Conservation (phyloP, 1,140 invertebrate species). For the Campoletis sonorensis region DNA sequence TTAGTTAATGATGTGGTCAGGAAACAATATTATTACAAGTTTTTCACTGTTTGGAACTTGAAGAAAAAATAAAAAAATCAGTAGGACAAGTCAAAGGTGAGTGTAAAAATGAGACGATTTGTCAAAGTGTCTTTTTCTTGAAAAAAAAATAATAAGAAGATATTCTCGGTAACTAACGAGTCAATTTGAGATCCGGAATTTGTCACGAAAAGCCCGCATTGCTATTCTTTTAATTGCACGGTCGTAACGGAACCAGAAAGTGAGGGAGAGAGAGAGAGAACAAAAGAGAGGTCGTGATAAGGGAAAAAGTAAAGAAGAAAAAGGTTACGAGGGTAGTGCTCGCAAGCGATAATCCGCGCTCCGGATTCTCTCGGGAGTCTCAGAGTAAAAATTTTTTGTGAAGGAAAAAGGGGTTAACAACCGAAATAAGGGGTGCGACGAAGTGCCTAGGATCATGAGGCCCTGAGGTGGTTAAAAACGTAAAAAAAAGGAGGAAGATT, state of each 20-base stretch:
- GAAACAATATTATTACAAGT: too few species aligned
- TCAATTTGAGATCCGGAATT: slow-evolving; percentile 39
- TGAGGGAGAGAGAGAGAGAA: neutral
- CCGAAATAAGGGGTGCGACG: slow-evolving; percentile 53
- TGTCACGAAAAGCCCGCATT: slow-evolving; percentile 42
- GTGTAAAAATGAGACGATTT: neutral
- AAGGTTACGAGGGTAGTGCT: neutral
- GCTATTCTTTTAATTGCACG: neutral
- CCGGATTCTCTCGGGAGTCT: slow-evolving; percentile 57
- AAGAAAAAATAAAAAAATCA: too few species aligned
- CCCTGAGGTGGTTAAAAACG: slow-evolving; percentile 28
- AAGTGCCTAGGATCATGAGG: slow-evolving; percentile 37
- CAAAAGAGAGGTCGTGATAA: neutral
- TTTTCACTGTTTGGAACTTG: too few species aligned
- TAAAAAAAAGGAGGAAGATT: neutral
- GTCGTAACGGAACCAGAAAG: slow-evolving; percentile 1
- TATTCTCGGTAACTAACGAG: slow-evolving; percentile 9
- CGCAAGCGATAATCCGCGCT: slow-evolving; percentile 39
- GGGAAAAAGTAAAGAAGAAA: neutral
- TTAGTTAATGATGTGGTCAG: too few species aligned
- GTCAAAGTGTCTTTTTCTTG: neutral
- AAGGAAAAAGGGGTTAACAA: slow-evolving; percentile 62
- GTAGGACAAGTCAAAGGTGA: too few species aligned
- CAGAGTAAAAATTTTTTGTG: slow-evolving; percentile 44
- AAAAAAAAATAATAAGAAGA: too few species aligned